Evolutionary conservation across 2,888 invertebrate species (phyloP).

Genomic region (Pyrrhosoma nymphula): DNA sequence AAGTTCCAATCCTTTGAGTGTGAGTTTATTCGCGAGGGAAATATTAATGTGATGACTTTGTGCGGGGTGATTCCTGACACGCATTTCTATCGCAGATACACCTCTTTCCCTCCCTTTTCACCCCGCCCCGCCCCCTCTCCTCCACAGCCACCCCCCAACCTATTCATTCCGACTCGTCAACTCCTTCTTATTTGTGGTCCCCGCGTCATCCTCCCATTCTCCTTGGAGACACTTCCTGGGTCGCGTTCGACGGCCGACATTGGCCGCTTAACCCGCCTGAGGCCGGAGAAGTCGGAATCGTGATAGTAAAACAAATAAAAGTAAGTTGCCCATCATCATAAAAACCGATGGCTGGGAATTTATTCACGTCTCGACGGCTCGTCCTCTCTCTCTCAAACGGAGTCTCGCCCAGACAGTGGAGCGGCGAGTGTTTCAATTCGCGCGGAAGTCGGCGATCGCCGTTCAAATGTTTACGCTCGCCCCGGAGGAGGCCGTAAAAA

Average conservation of each 20-base stretch:
- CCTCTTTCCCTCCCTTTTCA: too few relatives aligned
- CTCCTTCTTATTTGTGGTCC: background rate
- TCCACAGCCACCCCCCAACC: too few relatives aligned
- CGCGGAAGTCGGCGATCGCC: background rate
- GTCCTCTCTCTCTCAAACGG: background rate
- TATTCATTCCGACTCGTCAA: background rate
- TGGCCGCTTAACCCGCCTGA: background rate
- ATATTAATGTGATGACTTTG: too few relatives aligned
- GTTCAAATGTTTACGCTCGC: background rate
- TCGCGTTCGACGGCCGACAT: background rate
- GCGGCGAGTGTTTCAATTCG: background rate
- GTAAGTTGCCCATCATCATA: background rate
- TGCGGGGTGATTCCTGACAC: too few relatives aligned
- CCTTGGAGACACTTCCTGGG: background rate
- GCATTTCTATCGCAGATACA: too few relatives aligned
- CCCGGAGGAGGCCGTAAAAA: background rate
- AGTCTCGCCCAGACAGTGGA: background rate
- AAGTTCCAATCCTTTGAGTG: too few relatives aligned
- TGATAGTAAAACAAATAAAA: background rate
- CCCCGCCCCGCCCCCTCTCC: too few relatives aligned
- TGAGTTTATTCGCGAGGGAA: too few relatives aligned
- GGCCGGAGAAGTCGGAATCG: background rate
- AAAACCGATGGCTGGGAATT: background rate
- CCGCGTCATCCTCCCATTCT: background rate
- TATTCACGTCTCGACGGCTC: background rate